Evolutionary conservation across 2,888 invertebrate genomes (phyloP).

Genomic region (Arge pagana): DNA sequence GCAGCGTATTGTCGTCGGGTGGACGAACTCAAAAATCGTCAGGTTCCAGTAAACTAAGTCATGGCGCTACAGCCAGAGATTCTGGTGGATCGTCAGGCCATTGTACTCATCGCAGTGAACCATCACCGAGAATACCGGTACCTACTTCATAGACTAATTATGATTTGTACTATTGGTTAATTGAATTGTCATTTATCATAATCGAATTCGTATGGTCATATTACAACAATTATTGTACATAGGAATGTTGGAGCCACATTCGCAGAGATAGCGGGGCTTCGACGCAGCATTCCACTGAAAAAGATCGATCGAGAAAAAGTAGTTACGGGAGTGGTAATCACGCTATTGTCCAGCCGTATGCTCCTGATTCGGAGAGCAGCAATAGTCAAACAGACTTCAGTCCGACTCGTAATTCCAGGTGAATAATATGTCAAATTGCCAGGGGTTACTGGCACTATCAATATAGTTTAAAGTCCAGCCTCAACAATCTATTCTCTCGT

Average conservation of each 20-base stretch:
- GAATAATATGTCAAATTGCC: slow-evolving; percentile 11
- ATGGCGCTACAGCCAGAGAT: slow-evolving; percentile 63
- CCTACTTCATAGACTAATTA: neutral
- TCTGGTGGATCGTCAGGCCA: slow-evolving; percentile 84
- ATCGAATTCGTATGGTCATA: no score
- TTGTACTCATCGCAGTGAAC: slow-evolving; percentile 81
- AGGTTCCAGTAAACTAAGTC: slow-evolving; percentile 55
- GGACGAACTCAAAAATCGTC: slow-evolving; percentile 64
- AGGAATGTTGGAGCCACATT: slow-evolving; percentile 56
- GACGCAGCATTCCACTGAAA: slow-evolving; percentile 67
- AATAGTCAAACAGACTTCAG: slow-evolving; percentile 55
- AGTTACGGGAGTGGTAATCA: slow-evolving; percentile 46
- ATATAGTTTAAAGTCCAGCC: neutral
- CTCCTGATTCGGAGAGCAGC: slow-evolving; percentile 52
- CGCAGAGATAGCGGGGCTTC: slow-evolving; percentile 78
- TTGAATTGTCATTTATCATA: neutral
- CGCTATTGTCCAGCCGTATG: slow-evolving; percentile 49
- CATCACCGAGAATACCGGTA: slow-evolving; percentile 60
- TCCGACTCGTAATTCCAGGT: slow-evolving; percentile 55
- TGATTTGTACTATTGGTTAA: slow-evolving; percentile 6
- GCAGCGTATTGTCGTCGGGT: slow-evolving; percentile 54
- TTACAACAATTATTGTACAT: slow-evolving; percentile 26
- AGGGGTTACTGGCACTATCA: no score
- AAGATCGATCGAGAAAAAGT: slow-evolving; percentile 50
- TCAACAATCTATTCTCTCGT: neutral